Conservation (phyloP, 2,113 vertebrate species). For the Balaenoptera acutorostrata region DNA sequence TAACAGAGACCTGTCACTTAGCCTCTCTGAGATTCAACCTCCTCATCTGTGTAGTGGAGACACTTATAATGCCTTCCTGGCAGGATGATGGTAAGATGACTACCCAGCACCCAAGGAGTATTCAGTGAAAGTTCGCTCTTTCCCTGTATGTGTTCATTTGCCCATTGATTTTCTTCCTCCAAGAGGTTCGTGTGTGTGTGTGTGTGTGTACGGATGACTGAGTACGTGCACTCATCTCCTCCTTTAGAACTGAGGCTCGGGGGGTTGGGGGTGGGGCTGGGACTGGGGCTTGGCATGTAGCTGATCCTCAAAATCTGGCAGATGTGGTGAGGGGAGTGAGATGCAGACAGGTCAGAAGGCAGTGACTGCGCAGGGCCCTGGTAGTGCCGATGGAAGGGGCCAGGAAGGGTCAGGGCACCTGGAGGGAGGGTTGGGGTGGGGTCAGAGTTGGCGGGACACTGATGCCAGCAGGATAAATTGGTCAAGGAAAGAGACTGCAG, state of each 20-base stretch:
- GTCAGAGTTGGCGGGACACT: not conserved
- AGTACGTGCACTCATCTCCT: not conserved
- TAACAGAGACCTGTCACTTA: not conserved
- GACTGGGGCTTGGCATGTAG: not conserved
- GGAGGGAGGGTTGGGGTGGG: not conserved
- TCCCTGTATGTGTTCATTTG: not conserved
- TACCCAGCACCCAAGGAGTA: not conserved
- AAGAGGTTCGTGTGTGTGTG: not conserved
- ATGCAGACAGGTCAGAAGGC: not conserved
- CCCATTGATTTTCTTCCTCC: not conserved
- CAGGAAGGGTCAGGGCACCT: not conserved
- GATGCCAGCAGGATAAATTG: not conserved
- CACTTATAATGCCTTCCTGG: not conserved
- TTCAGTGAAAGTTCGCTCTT: not conserved
- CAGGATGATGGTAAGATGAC: not conserved
- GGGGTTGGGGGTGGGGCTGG: not conserved
- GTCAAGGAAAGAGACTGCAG: not conserved
- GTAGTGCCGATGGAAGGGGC: not conserved
- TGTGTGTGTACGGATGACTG: not conserved
- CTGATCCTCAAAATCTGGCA: not conserved
- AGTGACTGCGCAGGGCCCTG: not conserved
- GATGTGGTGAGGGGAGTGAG: not conserved
- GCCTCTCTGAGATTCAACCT: not conserved
- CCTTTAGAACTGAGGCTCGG: not conserved
- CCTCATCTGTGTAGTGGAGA: not conserved